Evolutionary conservation across 2,797 vertebrate genomes (phyloP), one percentile per base, ranked within the genome.

Genomic region (Eidolon dupreanum): DNA sequence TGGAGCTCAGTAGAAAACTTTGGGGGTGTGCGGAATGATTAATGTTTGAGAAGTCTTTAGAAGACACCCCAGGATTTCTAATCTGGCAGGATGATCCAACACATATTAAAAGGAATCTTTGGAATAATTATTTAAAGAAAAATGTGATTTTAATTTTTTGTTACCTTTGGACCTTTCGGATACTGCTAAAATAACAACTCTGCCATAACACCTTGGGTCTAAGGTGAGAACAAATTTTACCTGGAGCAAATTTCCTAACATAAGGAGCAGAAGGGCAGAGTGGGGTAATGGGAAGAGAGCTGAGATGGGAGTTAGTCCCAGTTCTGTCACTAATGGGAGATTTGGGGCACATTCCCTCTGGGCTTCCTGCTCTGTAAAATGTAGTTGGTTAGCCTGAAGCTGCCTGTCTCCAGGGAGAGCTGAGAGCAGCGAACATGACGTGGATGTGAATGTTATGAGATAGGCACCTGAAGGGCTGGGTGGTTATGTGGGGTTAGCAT

Each of bases 91-190:
- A 83, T 77, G 41, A 31, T 15, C 19, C 36, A 53, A 61, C 1
- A 63, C 26, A n/a, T 24, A 74, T 75, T 59, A 46, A 87, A 78
- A 71, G 38, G 46, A 3, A 31, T 65, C 20, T 51, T 87, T 78
- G 41, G 70, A 83, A 73, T 77, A 88, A 46, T 28, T 65, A 53
- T 36, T 84, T 74, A 88, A 83, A 90, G 36, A 61, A 6, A 83
- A 63, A 73, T 9, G 8, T 63, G 51, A 61, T 78, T 94, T 90
- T 28, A n/a, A 12, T n/a, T 74, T 93, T 81, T 79, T 70, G 55
- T 85, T 65, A 75, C 28, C 46, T 84, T 91, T 31, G 41, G 71
- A 33, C 49, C 4, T 73, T 93, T 65, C 63, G 43, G 28, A 81
- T 9, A 51, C 61, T 26, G 20, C 13, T 65, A 49, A 97, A 95